Conservation (phyloP, 2,113 vertebrate species). For the Cochlearius cochlearius region DNA sequence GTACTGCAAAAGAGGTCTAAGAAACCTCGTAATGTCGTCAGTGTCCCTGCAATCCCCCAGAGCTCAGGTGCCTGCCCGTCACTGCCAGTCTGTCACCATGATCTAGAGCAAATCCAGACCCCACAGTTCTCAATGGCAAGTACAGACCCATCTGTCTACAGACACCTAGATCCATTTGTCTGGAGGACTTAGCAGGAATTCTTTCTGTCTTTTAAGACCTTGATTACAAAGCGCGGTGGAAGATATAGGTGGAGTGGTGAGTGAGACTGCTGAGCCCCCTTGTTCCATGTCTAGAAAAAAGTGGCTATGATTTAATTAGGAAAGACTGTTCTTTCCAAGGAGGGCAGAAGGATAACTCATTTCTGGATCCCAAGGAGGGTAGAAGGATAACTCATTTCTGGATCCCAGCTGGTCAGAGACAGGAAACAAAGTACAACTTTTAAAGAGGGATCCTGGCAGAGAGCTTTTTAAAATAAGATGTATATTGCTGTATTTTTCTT, state of each 20-base stretch:
- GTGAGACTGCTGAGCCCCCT: background rate
- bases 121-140: background rate
- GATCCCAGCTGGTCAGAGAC: background rate
- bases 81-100: background rate
- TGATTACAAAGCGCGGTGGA: fast-evolving
- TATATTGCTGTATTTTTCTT: background rate
- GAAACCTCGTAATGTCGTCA: background rate
- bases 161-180: background rate
- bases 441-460: background rate
- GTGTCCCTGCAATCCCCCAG: background rate
- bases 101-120: background rate
- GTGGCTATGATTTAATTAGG: background rate
- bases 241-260: background rate
- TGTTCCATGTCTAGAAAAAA: background rate
- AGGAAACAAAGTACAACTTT: background rate
- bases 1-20: background rate
- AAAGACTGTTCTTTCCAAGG: background rate
- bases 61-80: background rate
- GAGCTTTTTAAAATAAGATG: background rate
- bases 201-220: background rate
- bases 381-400: background rate
- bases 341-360: background rate
- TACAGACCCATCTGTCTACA: background rate
- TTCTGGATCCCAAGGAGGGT: background rate
- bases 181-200: background rate